Evolutionary conservation across 2,797 vertebrate genomes (phyloP), one percentile per base, ranked within the genome.

Genomic region (Sphaeramia orbicularis): DNA sequence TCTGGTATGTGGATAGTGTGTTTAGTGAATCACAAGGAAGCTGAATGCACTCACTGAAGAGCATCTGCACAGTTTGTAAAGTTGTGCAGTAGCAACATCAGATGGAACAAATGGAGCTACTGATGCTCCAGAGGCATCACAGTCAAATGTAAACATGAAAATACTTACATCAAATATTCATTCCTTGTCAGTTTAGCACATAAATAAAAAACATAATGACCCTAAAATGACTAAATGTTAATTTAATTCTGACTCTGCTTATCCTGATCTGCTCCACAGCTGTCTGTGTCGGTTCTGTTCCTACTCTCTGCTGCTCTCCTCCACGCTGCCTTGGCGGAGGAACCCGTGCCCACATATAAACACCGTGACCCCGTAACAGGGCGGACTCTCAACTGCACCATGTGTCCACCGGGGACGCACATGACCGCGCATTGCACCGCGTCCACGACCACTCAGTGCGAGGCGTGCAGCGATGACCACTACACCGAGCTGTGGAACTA

Each of bases 401-500:
- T 21, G 52, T 94, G 94, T 60, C 78, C 63, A 0, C 78, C 92
- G 0, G 94, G 94, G 0, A 71, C 2, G 0, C 56, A 85, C 73
- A 75, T 90, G 89, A n/a, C 10, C 0, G 60, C 56, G 0, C 30
- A 83, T 58, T 94, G 94, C 81, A 93, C 88, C 1, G 55, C 67
- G 41, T 73, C 45, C 36, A 10, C n/a, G 2, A 15, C 40, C n/a
- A 94, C 93, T 0, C 0, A 37, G 51, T 95, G 94, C 54, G 14
- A 0, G 0, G 12, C 49, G 0, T 95, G 94, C 62, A 64, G 40
- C 1, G 0, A 0, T 0, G 7, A 65, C 0, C 89, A 92, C 55
- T 94, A 54, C 83, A 94, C 92, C 0, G 71, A 89, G 71, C 41
- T 86, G 64, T 92, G 89, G 90, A 93, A 94, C 81, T 93, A 92